Conservation (phyloP, 2,113 vertebrate genomes). For the Caranx ignobilis region DNA sequence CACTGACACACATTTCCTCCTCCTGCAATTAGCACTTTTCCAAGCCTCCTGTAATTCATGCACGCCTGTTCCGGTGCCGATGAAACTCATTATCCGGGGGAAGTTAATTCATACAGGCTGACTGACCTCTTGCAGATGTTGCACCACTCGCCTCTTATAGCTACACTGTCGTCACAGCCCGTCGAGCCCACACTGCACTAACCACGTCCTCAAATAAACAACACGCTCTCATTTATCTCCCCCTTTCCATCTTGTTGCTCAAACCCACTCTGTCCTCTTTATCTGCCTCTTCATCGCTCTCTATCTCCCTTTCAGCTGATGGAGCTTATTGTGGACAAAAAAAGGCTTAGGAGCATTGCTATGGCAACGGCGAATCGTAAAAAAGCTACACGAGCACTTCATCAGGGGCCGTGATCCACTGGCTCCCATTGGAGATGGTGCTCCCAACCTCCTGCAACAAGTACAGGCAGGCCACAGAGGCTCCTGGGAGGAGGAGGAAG, state of each 20-base stretch:
- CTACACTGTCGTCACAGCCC: not conserved
- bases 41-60: conserved; percentile 18
- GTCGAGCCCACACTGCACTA: conserved; percentile 11
- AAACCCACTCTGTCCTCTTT: conserved; percentile 62
- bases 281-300: conserved; percentile 73
- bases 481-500: conserved; percentile 61
- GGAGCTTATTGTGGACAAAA: conserved; percentile 80
- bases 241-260: conserved; percentile 31
- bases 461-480: conserved; percentile 71
- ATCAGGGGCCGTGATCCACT: conserved; percentile 68
- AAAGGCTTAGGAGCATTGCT: conserved; percentile 84
- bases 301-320: conserved; percentile 73
- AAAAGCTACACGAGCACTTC: conserved; percentile 75
- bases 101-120: conserved; percentile 41
- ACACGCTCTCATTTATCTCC: conserved; percentile 51
- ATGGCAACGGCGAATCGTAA: conserved; percentile 84
- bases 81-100: conserved; percentile 38
- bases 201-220: conserved; percentile 32
- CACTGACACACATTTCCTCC: conserved; percentile 20
- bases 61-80: conserved; percentile 2
- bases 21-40: conserved; percentile 38
- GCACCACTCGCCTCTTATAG: not conserved
- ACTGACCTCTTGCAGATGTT: conserved; percentile 45
- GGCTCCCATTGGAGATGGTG: conserved; percentile 67
- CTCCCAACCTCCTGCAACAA: conserved; percentile 75